Percentiles rank a stretch among this genome's conserved stretches.
These are phyloP conservation scores for Chionoecetes opilio DNA, from an alignment of 1,140 invertebrate genomes.

Conservation along the genomic window DNA sequence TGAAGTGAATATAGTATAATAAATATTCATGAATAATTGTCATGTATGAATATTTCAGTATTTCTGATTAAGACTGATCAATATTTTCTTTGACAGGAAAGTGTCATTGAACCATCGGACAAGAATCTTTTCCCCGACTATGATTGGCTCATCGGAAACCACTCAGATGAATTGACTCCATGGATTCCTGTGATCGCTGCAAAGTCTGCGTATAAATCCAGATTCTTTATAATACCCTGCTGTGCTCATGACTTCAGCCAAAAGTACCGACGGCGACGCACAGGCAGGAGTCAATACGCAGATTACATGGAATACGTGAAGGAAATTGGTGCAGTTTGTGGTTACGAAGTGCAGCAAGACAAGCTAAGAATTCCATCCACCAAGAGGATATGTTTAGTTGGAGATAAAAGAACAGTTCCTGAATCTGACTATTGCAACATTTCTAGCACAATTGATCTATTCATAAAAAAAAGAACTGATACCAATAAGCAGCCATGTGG, in stretches of 20 bases:
- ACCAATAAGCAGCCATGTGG: background rate
- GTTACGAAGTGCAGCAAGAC: slow-evolving; percentile 91
- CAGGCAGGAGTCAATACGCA: slow-evolving; percentile 88
- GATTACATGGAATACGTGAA: slow-evolving; percentile 93
- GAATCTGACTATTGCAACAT: slow-evolving; percentile 79
- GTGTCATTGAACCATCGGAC: slow-evolving; percentile 89
- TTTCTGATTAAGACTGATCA: slow-evolving; percentile 74
- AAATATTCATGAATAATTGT: background rate
- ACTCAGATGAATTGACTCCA: slow-evolving; percentile 98
- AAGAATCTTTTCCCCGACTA: slow-evolving; percentile 89
- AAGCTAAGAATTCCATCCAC: slow-evolving; percentile 97
- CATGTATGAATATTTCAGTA: slow-evolving; percentile 83
- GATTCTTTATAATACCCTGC: slow-evolving; percentile 96
- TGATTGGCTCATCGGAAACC: slow-evolving; percentile 99
- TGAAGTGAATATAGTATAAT: background rate
- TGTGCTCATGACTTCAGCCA: slow-evolving; percentile 96
- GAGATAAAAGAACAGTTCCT: slow-evolving; percentile 85
- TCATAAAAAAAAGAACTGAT: slow-evolving; percentile 79
- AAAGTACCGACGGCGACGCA: slow-evolving; percentile 88
- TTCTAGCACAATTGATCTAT: slow-evolving; percentile 81
- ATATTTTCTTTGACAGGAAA: slow-evolving; percentile 82
- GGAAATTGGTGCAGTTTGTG: slow-evolving; percentile 89
- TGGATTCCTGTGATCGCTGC: slow-evolving; percentile 98
- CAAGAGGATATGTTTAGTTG: slow-evolving; percentile 93
- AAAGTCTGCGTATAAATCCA: slow-evolving; percentile 85